phyloP scores from a whole-genome alignment of 2,888 invertebrate genomes.

The Helobdella robusta region DNA sequence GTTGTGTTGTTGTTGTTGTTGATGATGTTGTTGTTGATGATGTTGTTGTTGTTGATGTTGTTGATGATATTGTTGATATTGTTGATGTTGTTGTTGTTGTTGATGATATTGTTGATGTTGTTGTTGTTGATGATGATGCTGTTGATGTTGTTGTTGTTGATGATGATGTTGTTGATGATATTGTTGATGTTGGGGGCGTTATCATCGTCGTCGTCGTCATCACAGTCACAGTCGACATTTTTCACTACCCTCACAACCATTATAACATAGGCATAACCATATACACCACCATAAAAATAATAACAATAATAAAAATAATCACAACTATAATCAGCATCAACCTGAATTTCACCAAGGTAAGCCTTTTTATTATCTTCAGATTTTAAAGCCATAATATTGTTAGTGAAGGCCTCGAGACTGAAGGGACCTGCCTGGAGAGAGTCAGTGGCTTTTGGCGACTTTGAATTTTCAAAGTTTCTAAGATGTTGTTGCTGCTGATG shows the following conservation, averaged over 20 bases:
- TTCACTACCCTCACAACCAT: too few relatives aligned
- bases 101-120: too few relatives aligned
- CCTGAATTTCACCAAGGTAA: conserved; percentile 12
- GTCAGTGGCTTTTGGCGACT: not conserved
- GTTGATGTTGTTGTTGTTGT: not conserved
- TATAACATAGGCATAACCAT: not conserved
- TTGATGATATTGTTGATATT: not conserved
- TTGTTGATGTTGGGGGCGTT: too few relatives aligned
- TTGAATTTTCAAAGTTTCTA: not conserved
- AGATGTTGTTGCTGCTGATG: not conserved
- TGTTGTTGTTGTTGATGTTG: not conserved
- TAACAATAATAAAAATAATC: not conserved
- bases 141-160: too few relatives aligned
- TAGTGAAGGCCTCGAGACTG: conserved; percentile 15
- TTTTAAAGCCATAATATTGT: conserved; percentile 18
- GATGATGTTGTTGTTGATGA: not conserved
- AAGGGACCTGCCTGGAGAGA: not conserved
- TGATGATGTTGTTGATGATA: too few relatives aligned
- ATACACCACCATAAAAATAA: not conserved
- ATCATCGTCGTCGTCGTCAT: too few relatives aligned
- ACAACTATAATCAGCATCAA: not conserved
- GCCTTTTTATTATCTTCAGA: not conserved
- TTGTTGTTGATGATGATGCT: too few relatives aligned
- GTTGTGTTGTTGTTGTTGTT: not conserved
- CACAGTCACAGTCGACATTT: too few relatives aligned